Evolutionary conservation across 2,797 vertebrate species (phyloP), one percentile per base, ranked within the genome.

Genomic region (Aldrovandia affinis): DNA sequence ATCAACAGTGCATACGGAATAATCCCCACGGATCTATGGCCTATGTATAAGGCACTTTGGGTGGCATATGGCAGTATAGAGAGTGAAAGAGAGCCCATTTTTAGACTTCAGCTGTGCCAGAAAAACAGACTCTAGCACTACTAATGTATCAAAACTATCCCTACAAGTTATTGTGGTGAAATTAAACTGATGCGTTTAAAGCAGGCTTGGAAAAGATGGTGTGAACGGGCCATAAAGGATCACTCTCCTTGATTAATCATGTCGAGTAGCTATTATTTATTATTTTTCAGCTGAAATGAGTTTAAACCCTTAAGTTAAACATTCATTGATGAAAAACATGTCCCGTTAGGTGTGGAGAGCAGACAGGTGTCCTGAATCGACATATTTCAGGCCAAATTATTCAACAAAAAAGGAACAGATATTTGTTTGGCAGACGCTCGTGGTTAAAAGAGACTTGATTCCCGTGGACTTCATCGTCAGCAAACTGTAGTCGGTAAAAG

Each of bases 391-490:
- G 18, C 28, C 18, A 78, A 83, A 63, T 10, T 22, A 33, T 78
- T 12, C 10, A 63, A 61, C 70, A 44, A 61, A 81, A 80, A 81
- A 86, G 86, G 83, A 84, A 85, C 84, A 85, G 90, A 86, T 84
- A 85, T 89, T 88, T 89, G 78, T 1, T 44, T 80, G 85, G 85
- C 36, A 83, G 84, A 89, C 25, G 33, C 84, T 73, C 47, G 30
- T 87, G 63, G 89, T 88, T 92, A 90, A 89, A 92, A 92, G 92
- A 87, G 85, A 89, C 91, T 93, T 89, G 89, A 88, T 91, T 80
- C 86, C 2, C 54, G 78, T 84, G 87, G 68, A 30, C 91, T 92
- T 88, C 90, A 92, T 90, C 87, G 20, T 85, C 85, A 0, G 20
- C 87, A 87, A 90, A 89, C 89, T 84, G 90, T 90, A 91, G 92